These are phyloP conservation scores for Oxyscelio sp. DNA, from an alignment of 2,888 invertebrate species.

Conservation along the genomic window DNA sequence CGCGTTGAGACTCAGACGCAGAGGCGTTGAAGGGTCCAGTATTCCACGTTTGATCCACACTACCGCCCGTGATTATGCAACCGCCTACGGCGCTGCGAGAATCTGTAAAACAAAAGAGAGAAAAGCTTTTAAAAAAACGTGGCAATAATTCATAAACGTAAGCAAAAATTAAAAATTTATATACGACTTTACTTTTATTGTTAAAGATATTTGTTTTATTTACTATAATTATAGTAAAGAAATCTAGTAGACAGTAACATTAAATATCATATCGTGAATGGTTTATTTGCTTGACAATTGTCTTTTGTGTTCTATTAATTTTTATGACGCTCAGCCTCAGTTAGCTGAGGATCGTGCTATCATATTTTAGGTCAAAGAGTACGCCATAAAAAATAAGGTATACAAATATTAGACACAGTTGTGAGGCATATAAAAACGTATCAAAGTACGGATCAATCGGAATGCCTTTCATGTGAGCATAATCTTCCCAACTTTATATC, in stretches of 20 bases:
- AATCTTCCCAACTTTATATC: conserved; percentile 38
- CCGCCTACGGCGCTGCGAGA: conserved; percentile 88
- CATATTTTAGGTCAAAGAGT: conserved; percentile 35
- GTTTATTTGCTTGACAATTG: conserved; percentile 19
- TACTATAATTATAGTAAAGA: neutral
- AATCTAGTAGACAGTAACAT: neutral
- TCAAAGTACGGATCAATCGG: conserved; percentile 18
- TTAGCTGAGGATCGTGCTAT: neutral
- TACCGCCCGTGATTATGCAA: conserved; percentile 88
- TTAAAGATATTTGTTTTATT: neutral
- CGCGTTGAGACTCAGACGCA: conserved; percentile 85
- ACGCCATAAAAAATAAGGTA: conserved; percentile 9
- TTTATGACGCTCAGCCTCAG: conserved; percentile 12
- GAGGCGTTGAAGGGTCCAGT: conserved; percentile 85
- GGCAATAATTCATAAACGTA: no score
- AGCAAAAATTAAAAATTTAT: no score
- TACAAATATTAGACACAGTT: conserved; percentile 15
- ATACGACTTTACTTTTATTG: neutral
- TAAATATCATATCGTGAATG: conserved; percentile 28
- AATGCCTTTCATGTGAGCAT: conserved; percentile 43
- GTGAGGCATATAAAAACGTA: conserved; percentile 27
- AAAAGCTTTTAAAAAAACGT: no score
- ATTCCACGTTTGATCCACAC: conserved; percentile 88
- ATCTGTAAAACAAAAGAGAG: conserved; percentile 83
- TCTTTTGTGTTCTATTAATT: conserved; percentile 45